phyloP scores from a whole-genome alignment of 2,113 vertebrate genomes.

The Pao palembangensis region DNA sequence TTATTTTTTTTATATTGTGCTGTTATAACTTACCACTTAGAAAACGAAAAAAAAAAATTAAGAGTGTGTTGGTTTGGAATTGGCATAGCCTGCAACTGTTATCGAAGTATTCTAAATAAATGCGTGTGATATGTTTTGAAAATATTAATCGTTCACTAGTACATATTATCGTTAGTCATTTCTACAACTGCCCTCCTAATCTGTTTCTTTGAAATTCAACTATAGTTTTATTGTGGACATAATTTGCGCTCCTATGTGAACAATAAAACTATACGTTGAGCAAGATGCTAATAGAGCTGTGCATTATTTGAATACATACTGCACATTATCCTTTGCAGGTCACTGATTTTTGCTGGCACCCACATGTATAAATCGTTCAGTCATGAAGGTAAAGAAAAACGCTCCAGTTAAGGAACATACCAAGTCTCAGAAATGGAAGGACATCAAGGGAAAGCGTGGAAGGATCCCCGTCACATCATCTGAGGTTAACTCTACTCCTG shows the following conservation, averaged over 20 bases:
- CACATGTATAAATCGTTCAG: slow-evolving; percentile 14
- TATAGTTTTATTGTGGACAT: too few species aligned
- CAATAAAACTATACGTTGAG: too few species aligned
- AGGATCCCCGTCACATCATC: slow-evolving; percentile 34
- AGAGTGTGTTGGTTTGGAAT: neutral
- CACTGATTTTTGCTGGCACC: slow-evolving; percentile 4
- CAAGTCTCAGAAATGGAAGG: slow-evolving; percentile 70
- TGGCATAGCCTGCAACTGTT: slow-evolving; percentile 4
- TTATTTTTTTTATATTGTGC: neutral
- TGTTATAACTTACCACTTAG: too few species aligned
- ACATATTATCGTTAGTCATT: neutral
- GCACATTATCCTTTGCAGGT: slow-evolving; percentile 11
- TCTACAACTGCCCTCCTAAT: neutral
- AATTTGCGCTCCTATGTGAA: neutral
- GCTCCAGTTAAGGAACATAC: slow-evolving; percentile 28
- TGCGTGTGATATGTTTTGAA: too few species aligned
- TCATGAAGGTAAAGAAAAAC: slow-evolving; percentile 74
- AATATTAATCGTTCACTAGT: too few species aligned
- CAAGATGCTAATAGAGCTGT: too few species aligned
- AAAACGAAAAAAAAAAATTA: too few species aligned
- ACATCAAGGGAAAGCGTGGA: slow-evolving; percentile 47
- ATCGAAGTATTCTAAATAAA: neutral
- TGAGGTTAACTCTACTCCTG: slow-evolving; percentile 37
- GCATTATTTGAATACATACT: too few species aligned
- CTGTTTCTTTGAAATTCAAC: too few species aligned